Percentiles rank a stretch among this genome's conserved stretches.
Conservation (phyloP, 1,140 invertebrate genomes). For the Leptinotarsa texana region DNA sequence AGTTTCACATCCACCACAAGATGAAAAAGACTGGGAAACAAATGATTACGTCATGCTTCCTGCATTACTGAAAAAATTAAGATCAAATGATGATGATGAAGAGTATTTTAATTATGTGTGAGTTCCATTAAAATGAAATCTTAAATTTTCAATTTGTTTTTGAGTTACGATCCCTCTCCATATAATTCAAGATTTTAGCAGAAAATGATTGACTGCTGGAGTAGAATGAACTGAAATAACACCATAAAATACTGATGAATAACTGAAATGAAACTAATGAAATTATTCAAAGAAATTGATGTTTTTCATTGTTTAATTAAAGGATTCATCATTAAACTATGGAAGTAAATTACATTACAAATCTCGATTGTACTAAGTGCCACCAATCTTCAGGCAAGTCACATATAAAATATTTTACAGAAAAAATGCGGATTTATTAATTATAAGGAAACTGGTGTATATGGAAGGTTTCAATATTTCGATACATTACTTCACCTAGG, state of each 20-base stretch:
- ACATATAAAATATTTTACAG: slow-evolving; percentile 36
- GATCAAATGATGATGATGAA: not conserved
- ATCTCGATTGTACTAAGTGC: slow-evolving; percentile 37
- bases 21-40: slow-evolving; percentile 60
- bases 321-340: slow-evolving; percentile 21
- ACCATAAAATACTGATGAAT: not conserved
- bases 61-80: slow-evolving; percentile 34
- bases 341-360: slow-evolving; percentile 38
- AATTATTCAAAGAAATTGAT: not conserved
- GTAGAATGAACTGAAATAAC: too few species aligned
- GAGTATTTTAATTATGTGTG: not conserved
- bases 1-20: slow-evolving; percentile 43
- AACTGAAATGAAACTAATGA: not conserved
- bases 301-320: slow-evolving; percentile 21
- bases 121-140: not conserved
- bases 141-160: too few species aligned
- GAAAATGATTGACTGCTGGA: too few species aligned
- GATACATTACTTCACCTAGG: too few species aligned
- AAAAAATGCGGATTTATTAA: not conserved
- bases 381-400: slow-evolving; percentile 34
- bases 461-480: not conserved
- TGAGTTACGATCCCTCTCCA: too few species aligned
- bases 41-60: slow-evolving; percentile 62
- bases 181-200: too few species aligned
- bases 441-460: not conserved